phyloP scores from a whole-genome alignment of 2,113 vertebrate species.

The Aleadryas rufinucha region DNA sequence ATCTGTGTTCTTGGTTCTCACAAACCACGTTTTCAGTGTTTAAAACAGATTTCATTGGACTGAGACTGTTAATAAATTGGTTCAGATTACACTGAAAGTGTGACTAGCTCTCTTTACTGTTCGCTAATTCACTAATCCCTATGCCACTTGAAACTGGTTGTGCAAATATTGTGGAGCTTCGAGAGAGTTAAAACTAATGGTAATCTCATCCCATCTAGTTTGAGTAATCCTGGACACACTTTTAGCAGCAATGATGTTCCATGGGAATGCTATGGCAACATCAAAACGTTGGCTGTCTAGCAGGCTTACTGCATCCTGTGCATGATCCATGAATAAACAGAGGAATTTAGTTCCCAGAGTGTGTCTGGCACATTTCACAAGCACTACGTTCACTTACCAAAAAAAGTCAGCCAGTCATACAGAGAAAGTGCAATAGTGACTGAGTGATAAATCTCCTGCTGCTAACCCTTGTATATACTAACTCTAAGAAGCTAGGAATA shows the following conservation, averaged over 20 bases:
- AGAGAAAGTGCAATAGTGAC: neutral
- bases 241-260: neutral
- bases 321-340: constrained; percentile 54
- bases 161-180: neutral
- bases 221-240: neutral
- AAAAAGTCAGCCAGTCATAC: neutral
- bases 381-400: neutral
- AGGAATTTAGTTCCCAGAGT: constrained; percentile 26
- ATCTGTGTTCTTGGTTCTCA: neutral
- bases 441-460: neutral
- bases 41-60: neutral
- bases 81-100: neutral
- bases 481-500: neutral
- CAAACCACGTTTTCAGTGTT: neutral
- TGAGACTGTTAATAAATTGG: neutral
- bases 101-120: neutral
- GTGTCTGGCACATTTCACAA: constrained; percentile 61
- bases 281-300: constrained; percentile 49
- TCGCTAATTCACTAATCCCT: neutral
- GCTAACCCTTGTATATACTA: neutral
- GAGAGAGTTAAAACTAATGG: neutral
- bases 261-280: constrained; percentile 52
- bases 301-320: constrained; percentile 45
- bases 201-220: neutral
- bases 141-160: neutral